A percentile compares a stretch with the other conserved stretches of the same genome.
Conservation (phyloP, 2,113 vertebrate species). For the Jaculus jaculus region DNA sequence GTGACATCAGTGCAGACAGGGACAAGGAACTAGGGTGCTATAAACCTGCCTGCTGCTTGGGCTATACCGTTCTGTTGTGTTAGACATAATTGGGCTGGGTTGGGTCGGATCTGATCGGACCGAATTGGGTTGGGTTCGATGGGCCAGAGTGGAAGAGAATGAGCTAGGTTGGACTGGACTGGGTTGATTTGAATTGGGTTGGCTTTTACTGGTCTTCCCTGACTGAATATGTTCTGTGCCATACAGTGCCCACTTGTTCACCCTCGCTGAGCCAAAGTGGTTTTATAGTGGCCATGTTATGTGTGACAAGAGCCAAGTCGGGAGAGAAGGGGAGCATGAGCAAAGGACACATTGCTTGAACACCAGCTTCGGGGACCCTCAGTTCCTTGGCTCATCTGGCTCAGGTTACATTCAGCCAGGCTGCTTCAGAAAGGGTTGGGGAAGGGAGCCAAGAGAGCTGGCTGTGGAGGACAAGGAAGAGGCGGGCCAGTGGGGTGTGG, state of each 20-base stretch:
- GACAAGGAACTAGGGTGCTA: neutral
- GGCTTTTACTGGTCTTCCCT: neutral
- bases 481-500: neutral
- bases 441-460: slow-evolving; percentile 22
- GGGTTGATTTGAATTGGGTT: neutral
- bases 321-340: neutral
- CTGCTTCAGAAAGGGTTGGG: neutral
- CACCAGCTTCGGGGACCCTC: neutral
- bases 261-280: neutral
- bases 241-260: neutral
- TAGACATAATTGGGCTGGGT: neutral
- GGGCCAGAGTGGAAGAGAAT: neutral
- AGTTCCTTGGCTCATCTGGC: neutral
- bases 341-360: neutral
- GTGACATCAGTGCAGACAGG: neutral
- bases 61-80: neutral
- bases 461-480: neutral
- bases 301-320: neutral
- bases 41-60: neutral
- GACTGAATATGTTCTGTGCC: neutral
- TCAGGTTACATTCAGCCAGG: neutral
- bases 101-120: neutral
- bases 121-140: neutral
- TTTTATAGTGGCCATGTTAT: neutral
- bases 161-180: neutral